Percentiles rank a stretch among this genome's conserved stretches.
Conservation (phyloP, 1,140 invertebrate genomes). For the Ephestia elutella region DNA sequence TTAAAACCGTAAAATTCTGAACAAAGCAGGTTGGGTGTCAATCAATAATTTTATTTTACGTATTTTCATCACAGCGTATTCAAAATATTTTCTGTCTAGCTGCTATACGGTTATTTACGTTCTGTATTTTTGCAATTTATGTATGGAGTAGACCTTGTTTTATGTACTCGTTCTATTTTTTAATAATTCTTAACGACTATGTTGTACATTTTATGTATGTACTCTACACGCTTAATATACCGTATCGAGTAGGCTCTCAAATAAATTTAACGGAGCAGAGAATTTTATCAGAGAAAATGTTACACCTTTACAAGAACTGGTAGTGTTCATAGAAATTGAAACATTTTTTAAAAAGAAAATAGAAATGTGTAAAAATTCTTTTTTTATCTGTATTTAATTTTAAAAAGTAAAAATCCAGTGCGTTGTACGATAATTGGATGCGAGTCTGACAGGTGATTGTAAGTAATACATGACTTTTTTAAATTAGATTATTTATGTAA, state of each 20-base stretch:
- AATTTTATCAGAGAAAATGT: neutral
- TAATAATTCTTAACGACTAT: neutral
- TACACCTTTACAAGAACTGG: neutral
- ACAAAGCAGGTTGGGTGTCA: neutral
- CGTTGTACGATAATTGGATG: too few species aligned
- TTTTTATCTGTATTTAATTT: too few species aligned
- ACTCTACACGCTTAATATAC: neutral
- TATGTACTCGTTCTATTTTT: neutral
- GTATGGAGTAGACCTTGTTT: neutral
- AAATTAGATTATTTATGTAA: too few species aligned
- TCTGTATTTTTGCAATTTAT: neutral
- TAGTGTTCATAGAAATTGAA: neutral
- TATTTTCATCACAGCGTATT: neutral
- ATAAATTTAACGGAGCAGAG: neutral
- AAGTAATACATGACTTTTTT: too few species aligned
- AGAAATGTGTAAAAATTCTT: too few species aligned
- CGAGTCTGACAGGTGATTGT: too few species aligned
- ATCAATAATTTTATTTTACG: neutral
- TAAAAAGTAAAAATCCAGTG: too few species aligned
- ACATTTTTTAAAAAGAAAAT: neutral
- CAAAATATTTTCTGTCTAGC: neutral
- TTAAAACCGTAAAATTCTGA: slow-evolving; percentile 5
- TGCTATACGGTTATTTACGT: neutral
- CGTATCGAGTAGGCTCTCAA: neutral
- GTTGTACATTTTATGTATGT: neutral